Conservation (phyloP, 1,140 invertebrate species). For the Aphelenchoides besseyi region DNA sequence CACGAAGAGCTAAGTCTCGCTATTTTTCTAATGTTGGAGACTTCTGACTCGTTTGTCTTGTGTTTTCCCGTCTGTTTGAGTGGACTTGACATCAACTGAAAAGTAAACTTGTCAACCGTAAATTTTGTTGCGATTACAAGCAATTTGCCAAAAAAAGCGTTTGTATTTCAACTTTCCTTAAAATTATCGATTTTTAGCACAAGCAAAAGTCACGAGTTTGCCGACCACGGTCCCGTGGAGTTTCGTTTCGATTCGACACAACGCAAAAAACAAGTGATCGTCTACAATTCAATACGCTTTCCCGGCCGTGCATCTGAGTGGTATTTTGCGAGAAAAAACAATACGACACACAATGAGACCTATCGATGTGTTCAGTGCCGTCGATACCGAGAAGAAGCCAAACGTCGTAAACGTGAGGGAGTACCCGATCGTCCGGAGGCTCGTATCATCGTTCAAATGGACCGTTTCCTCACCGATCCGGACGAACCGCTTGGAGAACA, state of each 20-base stretch:
- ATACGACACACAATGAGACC: conserved; percentile 31
- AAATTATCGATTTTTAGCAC: not conserved
- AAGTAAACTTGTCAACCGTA: too few relatives aligned
- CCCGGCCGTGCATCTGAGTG: conserved; percentile 30
- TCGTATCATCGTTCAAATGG: conserved; percentile 20
- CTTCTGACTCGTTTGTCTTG: conserved; percentile 3
- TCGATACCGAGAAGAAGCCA: conserved; percentile 22
- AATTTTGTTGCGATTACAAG: too few relatives aligned
- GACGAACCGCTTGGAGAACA: conserved; percentile 34
- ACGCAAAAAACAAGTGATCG: conserved; percentile 33
- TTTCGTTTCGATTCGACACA: conserved; percentile 37
- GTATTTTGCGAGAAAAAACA: conserved; percentile 34
- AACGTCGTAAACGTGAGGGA: conserved; percentile 8
- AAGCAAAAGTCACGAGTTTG: not conserved
- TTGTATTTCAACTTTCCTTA: too few relatives aligned
- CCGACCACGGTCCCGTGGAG: conserved; percentile 30
- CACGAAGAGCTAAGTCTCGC: not conserved
- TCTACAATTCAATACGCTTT: conserved; percentile 27
- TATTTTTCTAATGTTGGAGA: not conserved
- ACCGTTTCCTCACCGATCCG: conserved; percentile 35
- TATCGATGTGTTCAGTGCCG: conserved; percentile 38
- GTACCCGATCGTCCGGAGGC: conserved; percentile 17
- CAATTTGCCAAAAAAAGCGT: too few relatives aligned
- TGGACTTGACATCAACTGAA: too few relatives aligned
- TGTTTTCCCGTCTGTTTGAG: not conserved